phyloP scores from a whole-genome alignment of 2,113 vertebrate species.

The Trematomus loennbergii region DNA sequence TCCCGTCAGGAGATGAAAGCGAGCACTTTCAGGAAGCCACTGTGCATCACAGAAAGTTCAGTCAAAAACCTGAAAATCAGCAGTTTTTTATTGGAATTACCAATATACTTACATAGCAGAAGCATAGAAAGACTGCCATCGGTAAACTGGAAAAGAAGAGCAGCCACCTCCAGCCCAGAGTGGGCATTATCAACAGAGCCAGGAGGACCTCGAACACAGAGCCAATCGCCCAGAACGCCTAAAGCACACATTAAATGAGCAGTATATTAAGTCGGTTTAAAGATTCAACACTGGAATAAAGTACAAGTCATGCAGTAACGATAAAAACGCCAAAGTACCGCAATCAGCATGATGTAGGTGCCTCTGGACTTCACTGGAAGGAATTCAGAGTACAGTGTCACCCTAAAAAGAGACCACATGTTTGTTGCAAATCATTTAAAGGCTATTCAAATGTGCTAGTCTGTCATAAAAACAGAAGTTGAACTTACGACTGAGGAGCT shows the following conservation, averaged over 20 bases:
- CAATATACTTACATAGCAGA: constrained; percentile 88
- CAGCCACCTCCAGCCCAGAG: constrained; percentile 94
- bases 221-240: constrained; percentile 94
- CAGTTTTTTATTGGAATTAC: background rate
- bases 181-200: constrained; percentile 92
- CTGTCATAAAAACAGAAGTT: background rate
- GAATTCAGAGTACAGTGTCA: constrained; percentile 93
- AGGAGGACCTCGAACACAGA: constrained; percentile 91
- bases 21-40: constrained; percentile 95
- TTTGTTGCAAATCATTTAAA: background rate
- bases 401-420: constrained; percentile 74
- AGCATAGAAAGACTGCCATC: constrained; percentile 84
- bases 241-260: constrained; percentile 38
- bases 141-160: constrained; percentile 90
- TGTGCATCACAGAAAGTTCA: constrained; percentile 50
- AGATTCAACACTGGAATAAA: background rate
- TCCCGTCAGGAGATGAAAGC: constrained; percentile 90
- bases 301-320: background rate
- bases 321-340: constrained; percentile 79
- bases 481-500: constrained; percentile 92
- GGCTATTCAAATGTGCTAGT: background rate
- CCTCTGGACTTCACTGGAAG: constrained; percentile 92
- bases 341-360: constrained; percentile 89
- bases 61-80: background rate
- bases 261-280: background rate